phyloP scores from a whole-genome alignment of 2,113 vertebrate genomes.

The Parus major region DNA sequence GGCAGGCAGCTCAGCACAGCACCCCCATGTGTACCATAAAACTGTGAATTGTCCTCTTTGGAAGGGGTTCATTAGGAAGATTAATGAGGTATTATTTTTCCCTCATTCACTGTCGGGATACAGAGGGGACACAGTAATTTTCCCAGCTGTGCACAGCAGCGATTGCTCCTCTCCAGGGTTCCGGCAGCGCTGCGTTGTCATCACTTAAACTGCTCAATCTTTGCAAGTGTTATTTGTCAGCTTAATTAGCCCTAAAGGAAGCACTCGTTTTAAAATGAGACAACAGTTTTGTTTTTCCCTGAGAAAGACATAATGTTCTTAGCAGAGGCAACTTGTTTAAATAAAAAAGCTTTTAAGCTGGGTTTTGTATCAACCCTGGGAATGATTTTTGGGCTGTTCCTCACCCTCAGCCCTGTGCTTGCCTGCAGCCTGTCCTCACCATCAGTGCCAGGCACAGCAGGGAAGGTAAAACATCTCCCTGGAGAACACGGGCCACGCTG shows the following conservation, averaged over 20 bases:
- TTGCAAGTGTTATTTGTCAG: constrained; percentile 56
- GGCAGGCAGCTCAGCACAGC: background rate
- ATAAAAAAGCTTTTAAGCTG: constrained; percentile 26
- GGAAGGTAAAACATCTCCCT: background rate
- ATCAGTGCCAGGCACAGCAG: background rate
- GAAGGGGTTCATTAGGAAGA: constrained; percentile 52
- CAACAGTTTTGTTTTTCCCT: constrained; percentile 49
- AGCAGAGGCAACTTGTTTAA: constrained; percentile 48
- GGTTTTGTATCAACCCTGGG: background rate
- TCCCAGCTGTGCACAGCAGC: constrained; percentile 29
- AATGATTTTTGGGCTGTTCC: background rate
- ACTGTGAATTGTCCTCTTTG: constrained; percentile 23
- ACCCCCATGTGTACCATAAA: background rate
- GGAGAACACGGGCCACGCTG: too few relatives aligned
- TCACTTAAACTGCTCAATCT: constrained; percentile 35
- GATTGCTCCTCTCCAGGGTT: background rate
- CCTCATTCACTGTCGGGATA: background rate
- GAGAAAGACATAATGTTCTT: constrained; percentile 52
- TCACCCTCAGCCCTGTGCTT: background rate
- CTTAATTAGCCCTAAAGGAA: constrained; percentile 75
- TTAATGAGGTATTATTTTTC: constrained; percentile 25
- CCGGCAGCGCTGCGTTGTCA: background rate
- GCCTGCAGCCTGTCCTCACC: background rate
- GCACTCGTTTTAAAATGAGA: constrained; percentile 60
- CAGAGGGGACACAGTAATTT: constrained; percentile 9